Evolutionary conservation across 2,797 vertebrate genomes (phyloP), one percentile per base, ranked within the genome.

Genomic region (Menidia menidia): DNA sequence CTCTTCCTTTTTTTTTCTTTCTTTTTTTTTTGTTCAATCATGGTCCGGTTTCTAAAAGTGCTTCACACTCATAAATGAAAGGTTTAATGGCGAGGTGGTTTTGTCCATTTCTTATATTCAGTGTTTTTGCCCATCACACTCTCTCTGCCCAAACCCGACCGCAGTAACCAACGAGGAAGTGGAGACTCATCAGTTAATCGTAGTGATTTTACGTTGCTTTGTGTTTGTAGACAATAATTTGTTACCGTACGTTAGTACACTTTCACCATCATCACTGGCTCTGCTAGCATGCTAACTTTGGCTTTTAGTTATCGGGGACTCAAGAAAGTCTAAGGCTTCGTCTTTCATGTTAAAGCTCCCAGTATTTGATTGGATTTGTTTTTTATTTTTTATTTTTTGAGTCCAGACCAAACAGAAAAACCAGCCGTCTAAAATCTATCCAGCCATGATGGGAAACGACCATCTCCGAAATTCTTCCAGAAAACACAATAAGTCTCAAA

Each of bases 271-370:
- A 14, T 64, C 16, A 15, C 44, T 39, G 35, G 47, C 7, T 58
- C 13, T 54, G 50, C 54, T 60, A 64, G 50, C 55, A 12, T 31
- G 54, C 31, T 56, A 63, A 30, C 18, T 18, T 52, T 45, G 33
- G 18, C 0, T 30, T 42, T 39, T 54, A 47, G 64, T 52, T 33
- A 52, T 60, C n/a, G 10, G 25, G 9, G 44, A 19, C n/a, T 43
- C 52, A 35, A 12, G 32, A 33, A 56, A 45, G 35, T 39, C 35
- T 7, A 65, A 32, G 25, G 31, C 14, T 54, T 35, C 6, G 35
- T 35, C 25, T 16, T 25, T 50, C 12, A 19, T 6, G 3, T 9
- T 10, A 3, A 47, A 33, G 15, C 3, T 16, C 30, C 35, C 10
- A 12, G n/a, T 15, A 16, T 9, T 25, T 5, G 7, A 42, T 13